These are phyloP conservation scores for Emydura subglobosa DNA, from an alignment of 2,113 vertebrate species.

Conservation along the genomic window DNA sequence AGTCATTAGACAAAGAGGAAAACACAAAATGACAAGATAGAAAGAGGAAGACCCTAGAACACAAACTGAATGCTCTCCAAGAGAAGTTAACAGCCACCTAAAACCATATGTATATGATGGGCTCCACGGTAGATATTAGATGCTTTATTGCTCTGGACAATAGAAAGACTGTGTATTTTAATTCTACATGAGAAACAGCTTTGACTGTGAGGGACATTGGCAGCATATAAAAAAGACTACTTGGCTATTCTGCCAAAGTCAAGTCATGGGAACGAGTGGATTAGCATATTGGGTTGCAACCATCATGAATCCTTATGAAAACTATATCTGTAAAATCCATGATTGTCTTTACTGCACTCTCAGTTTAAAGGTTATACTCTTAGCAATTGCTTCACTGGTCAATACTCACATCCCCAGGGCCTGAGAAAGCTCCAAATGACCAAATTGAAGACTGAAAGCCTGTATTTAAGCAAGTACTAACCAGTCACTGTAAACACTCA, in stretches of 20 bases:
- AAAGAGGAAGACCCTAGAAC: too few relatives aligned
- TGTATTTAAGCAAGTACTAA: not conserved
- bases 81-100: not conserved
- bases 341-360: not conserved
- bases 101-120: not conserved
- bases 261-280: not conserved
- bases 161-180: not conserved
- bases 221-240: not conserved
- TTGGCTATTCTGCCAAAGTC: not conserved
- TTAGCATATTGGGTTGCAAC: not conserved
- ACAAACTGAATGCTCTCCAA: not conserved
- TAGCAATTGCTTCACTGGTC: not conserved
- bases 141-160: not conserved
- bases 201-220: not conserved
- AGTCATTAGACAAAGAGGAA: not conserved
- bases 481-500: not conserved
- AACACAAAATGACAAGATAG: not conserved
- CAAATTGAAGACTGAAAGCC: not conserved
- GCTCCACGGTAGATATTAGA: not conserved
- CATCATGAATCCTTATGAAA: not conserved
- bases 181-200: not conserved
- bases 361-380: not conserved
- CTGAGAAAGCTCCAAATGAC: not conserved
- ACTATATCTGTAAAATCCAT: not conserved
- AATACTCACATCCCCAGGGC: rapidly evolving